These are phyloP conservation scores for Pilophorus perplexus DNA, from an alignment of 2,888 invertebrate species.

Conservation along the genomic window DNA sequence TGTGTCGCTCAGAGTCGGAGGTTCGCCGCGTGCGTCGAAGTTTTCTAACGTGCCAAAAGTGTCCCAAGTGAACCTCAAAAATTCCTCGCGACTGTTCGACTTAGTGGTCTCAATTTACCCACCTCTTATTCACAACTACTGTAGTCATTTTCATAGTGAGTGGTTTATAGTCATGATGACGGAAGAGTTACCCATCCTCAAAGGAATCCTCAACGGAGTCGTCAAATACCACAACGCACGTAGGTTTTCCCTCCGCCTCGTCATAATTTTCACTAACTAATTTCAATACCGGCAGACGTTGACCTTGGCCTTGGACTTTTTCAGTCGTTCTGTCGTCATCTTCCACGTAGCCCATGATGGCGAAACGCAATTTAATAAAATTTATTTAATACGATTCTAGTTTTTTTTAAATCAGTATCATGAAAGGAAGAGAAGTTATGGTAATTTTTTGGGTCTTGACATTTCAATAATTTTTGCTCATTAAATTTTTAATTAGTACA, in stretches of 20 bases:
- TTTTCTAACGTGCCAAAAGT: background rate
- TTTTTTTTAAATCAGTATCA: too few species aligned
- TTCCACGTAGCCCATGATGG: too few species aligned
- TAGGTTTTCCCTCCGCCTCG: slow-evolving; percentile 59
- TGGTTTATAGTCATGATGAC: slow-evolving; percentile 61
- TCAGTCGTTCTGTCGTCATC: too few species aligned
- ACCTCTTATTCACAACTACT: background rate
- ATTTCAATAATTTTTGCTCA: too few species aligned
- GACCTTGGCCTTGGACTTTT: too few species aligned
- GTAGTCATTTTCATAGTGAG: slow-evolving; percentile 29
- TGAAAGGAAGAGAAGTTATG: too few species aligned
- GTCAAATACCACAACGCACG: slow-evolving; percentile 91
- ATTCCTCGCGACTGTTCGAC: too few species aligned
- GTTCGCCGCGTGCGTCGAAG: slow-evolving; percentile 12
- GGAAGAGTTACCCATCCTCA: slow-evolving; percentile 86
- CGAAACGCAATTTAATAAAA: too few species aligned
- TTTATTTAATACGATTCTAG: too few species aligned
- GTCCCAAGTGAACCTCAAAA: background rate
- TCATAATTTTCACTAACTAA: background rate
- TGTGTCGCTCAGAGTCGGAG: background rate
- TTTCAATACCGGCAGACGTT: too few species aligned
- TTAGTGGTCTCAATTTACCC: background rate
- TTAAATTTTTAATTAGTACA: too few species aligned
- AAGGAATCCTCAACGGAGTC: slow-evolving; percentile 86
- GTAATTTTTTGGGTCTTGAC: too few species aligned